Evolutionary conservation across 2,797 vertebrate species (phyloP).

Genomic region (Halcyon badia): DNA sequence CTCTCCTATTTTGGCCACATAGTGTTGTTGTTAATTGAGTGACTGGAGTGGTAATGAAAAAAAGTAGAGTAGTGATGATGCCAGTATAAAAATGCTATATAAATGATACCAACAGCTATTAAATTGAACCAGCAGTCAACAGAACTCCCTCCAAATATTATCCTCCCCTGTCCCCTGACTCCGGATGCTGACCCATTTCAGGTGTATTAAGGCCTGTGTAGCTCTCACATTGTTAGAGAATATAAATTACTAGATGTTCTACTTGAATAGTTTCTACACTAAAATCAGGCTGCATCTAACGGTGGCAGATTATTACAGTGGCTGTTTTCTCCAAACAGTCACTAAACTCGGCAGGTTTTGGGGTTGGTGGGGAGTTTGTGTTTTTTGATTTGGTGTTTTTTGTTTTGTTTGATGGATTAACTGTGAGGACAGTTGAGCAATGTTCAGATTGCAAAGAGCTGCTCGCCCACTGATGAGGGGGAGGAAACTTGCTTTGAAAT

Average conservation of each 20-base stretch:
- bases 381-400: neutral
- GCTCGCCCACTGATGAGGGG: neutral
- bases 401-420: neutral
- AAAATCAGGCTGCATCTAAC: neutral
- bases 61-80: neutral
- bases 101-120: too few relatives aligned
- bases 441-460: neutral
- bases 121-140: accelerated
- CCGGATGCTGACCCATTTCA: neutral
- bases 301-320: neutral
- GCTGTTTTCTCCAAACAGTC: neutral
- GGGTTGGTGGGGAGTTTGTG: neutral
- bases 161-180: neutral
- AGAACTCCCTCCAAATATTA: neutral
- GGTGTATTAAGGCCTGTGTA: neutral
- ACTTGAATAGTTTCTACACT: neutral
- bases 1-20: neutral
- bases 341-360: neutral
- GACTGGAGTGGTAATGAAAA: neutral
- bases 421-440: neutral
- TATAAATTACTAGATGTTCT: neutral
- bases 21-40: neutral
- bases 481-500: neutral
- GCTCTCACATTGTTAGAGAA: neutral
- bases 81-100: neutral